A percentile compares a stretch with the other conserved stretches of the same genome.
Evolutionary conservation across 2,113 vertebrate species (phyloP).

Genomic region (Sigmodon hispidus): DNA sequence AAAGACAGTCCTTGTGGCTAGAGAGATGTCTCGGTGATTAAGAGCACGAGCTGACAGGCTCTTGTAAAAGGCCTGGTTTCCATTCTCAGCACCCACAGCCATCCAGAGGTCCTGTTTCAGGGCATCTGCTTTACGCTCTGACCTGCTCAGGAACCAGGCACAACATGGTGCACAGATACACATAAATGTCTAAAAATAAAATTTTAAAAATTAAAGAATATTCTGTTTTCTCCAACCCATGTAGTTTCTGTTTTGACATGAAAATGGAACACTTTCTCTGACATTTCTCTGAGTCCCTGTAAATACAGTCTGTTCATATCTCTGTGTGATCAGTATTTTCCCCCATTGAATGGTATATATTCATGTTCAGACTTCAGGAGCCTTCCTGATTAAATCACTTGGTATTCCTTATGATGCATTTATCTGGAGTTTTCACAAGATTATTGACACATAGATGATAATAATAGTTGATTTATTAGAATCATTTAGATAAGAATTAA

Average conservation of each 20-base stretch:
- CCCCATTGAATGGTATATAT: not conserved
- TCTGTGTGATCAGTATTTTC: not conserved
- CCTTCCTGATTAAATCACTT: not conserved
- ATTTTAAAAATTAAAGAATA: constrained; percentile 38
- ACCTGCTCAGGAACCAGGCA: no score
- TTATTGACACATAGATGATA: not conserved
- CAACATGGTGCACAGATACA: not conserved
- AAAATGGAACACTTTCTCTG: not conserved
- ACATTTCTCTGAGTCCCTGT: not conserved
- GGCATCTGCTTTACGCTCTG: not conserved
- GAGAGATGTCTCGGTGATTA: not conserved
- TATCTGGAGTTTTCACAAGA: not conserved
- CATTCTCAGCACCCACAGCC: not conserved
- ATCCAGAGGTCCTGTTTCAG: not conserved
- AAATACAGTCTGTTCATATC: not conserved
- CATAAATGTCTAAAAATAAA: constrained; percentile 17
- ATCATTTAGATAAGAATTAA: not conserved
- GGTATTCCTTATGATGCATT: not conserved
- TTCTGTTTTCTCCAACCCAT: not conserved
- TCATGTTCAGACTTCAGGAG: not conserved
- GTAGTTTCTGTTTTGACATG: not conserved
- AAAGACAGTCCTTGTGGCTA: not conserved
- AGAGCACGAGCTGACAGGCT: not conserved
- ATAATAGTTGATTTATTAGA: not conserved
- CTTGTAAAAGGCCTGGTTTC: no score